Base-by-base conservation (phyloP, 2,113 vertebrate genomes). In the Tychaedon coryphoeus region DNA sequence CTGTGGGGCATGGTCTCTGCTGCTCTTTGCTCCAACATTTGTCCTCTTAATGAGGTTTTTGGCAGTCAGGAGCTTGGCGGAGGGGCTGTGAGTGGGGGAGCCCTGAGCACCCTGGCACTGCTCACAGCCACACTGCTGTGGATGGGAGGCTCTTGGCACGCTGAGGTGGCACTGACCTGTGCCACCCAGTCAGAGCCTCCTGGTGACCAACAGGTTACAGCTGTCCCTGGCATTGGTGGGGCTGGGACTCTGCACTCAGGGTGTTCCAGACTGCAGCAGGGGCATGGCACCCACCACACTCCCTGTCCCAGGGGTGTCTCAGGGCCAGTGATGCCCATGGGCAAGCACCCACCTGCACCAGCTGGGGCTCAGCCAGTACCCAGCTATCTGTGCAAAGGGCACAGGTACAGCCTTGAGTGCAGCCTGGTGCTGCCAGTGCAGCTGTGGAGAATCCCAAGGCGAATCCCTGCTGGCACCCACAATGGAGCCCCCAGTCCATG, bases 201-300 rank as follows among this genome's bases (percentile, higher is more conserved):
- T 1, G 9, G 54, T 61, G 80, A 43, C 54, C 5, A 0, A 7
- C 1, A 6, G 53, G 51, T 77, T 16, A 54, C 12, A 9, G 67
- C 67, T 60, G 69, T 80, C 28, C 40, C 48, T 6, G 6, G 16
- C 71, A 17, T 65, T 4, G 0, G 20, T 19, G 2, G 48, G 34
- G 33, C 38, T 7, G 6, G 34, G 29, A 48, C 18, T 51, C 20
- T 47, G 58, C 10, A 1, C 36, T 90, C 48, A 8, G 64, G 29
- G 42, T 61, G 22, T 23, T 85, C 60, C 70, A 85, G 31, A 40
- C 24, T 9, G 2, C 42, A 74, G 45, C 4, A 9, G 65, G 22
- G 72, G 31, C 25, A 3, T 0, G 2, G 23, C 79, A 88, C 2
- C 22, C 53, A 8, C 15, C 7, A 1, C 0, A 0, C 20, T 47